Base-by-base conservation (phyloP, 2,113 vertebrate species). In the Ciconia stormi region DNA sequence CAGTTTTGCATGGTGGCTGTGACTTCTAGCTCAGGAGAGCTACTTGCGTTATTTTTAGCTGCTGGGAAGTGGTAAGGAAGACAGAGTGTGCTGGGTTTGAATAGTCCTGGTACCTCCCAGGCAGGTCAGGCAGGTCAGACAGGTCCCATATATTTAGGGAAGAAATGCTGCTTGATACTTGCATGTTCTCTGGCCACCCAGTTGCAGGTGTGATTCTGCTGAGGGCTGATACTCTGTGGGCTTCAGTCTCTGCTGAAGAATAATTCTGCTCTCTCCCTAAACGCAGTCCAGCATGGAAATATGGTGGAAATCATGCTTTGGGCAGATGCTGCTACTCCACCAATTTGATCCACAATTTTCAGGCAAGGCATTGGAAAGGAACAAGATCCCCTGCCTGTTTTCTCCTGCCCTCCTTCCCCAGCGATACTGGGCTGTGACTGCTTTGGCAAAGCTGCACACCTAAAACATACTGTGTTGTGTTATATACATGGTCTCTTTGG, bases 401-500 rank as follows among this genome's bases (percentile, higher is more conserved):
- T 36, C 38, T 23, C 27, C 27, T 77, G 34, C 52, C 11, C 13
- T 32, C 22, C 27, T 83, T 56, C 10, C 21, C 16, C 81, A 74
- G 23, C 1, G 4, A 7, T 4, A 1, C 1, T 26, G 49, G 34
- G 34, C 66, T 63, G 52, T 10, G 73, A 17, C 47, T 52, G 32
- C 34, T 73, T 47, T 32, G 81, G 32, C 44, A 78, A 13, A 62
- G 38, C n/a, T 38, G 42, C 81, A 20, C 9, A 8, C 13, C 20
- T 9, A 17, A 79, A 46, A 47, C 7, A 3, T 14, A 13, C 59
- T 63, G 4, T 10, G 8, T 6, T 55, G 5, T 67, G 21, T 53
- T 38, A 3, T 1, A 5, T 1, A 5, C 11, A 1, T 0, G 9
- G 16, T 20, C 1, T 58, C 32, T 50, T 32, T 1, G 0, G 5